Evolutionary conservation across 2,888 invertebrate genomes (phyloP).

Genomic region (Rhaphigaster nebulosa): DNA sequence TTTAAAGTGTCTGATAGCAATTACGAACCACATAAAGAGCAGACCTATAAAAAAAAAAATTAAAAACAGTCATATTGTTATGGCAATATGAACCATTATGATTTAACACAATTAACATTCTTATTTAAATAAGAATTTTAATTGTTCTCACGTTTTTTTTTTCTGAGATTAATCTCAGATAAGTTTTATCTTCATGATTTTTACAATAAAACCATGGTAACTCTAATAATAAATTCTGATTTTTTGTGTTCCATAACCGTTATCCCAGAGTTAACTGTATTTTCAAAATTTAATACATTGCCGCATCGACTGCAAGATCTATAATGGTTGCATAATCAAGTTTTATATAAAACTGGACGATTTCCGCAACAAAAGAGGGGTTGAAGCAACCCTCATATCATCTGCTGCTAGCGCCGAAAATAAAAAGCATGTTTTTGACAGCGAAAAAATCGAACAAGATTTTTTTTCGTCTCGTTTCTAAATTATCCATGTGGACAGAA

Average conservation of each 20-base stretch:
- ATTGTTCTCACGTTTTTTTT: too few species aligned
- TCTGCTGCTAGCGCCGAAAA: neutral
- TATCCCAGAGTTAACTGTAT: neutral
- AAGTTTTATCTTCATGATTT: too few species aligned
- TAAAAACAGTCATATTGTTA: neutral
- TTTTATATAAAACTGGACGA: neutral
- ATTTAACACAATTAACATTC: neutral
- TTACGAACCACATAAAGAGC: neutral
- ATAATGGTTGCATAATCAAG: neutral
- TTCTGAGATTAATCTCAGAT: too few species aligned
- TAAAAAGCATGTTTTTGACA: neutral
- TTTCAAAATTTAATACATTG: neutral
- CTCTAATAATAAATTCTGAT: too few species aligned
- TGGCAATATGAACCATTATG: neutral
- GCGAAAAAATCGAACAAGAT: too few species aligned
- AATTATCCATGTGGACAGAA: too few species aligned
- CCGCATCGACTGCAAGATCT: neutral
- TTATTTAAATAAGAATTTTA: neutral
- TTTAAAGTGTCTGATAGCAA: neutral
- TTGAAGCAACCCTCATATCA: neutral
- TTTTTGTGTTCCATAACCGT: neutral
- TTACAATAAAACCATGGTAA: too few species aligned
- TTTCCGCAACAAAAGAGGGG: neutral
- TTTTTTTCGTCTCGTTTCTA: too few species aligned
- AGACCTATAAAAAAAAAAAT: neutral